Evolutionary conservation across 2,888 invertebrate genomes (phyloP), one percentile per base, ranked within the genome.

Genomic region (Escarpia spicata): DNA sequence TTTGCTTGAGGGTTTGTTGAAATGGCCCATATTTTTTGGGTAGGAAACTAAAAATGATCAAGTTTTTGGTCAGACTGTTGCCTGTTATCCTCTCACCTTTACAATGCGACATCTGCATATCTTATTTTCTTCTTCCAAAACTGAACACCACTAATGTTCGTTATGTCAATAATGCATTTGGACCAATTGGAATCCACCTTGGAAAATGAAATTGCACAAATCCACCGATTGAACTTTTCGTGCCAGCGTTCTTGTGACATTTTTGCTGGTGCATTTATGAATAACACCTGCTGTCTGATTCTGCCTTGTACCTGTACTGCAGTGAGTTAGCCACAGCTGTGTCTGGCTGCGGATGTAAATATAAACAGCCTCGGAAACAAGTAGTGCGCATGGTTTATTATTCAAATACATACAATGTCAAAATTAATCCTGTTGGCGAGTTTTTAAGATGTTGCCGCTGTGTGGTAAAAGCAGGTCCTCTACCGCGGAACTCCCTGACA

Each of bases 111-210:
- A 19, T 75, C 75, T 75, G 75, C 19, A 6, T 75, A 15, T 75
- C 19, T 75, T 75, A n/a, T 26, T 19, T 75, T 26, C 26, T 75
- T 75, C 26, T 75, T n/a, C 75, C 75, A 75, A 75, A 26, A 75
- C n/a, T 26, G 6, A 75, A n/a, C 75, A 15, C 75, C 75, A 75
- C 75, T 75, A 75, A 75, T 75, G n/a, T 26, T 75, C 19, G 75
- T 75, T 75, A n/a, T 75, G 19, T 75, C 75, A 75, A 26, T 75
- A 75, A 75, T 75, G 75, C 75, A 75, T 75, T 75, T 75, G 75
- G 75, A 75, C 75, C 52, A 12, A 52, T 9, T 52, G 12, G 52
- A 52, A 52, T 52, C 52, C 52, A 52, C 52, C 19, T 75, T 26
- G 75, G 75, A 26, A 75, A n/a, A 75, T 52, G 52, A 9, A 52